Evolutionary conservation across 2,888 invertebrate species (phyloP), one percentile per base, ranked within the genome.

Genomic region (Apotomis turbidana): DNA sequence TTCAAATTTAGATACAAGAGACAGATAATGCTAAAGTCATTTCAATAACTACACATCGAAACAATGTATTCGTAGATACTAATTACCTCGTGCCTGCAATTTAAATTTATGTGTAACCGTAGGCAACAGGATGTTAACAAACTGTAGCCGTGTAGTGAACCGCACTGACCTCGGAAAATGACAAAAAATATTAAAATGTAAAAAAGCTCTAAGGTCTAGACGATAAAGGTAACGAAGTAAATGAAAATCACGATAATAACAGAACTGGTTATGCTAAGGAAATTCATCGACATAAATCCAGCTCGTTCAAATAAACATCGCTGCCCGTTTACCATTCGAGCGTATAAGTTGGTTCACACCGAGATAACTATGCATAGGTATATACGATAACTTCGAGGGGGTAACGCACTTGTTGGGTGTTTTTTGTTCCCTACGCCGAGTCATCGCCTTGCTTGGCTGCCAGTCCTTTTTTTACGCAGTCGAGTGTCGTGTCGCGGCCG

Each of bases 321-420:
- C 51, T 52, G 66, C 71, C 60, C 70, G 63, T 52, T 70, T 61
- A 71, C 67, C 57, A 68, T 71, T 71, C 61, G 57, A 71, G 67
- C 71, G 71, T 71, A 36, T 71, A 71, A 62, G 71, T 57, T 71
- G 70, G 61, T 67, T 85, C 81, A 76, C 83, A 82, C 80, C 77
- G 78, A 78, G 81, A 85, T 85, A 88, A 87, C 88, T 87, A 88
- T 87, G 79, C 41, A 41, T 41, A 41, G 41, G 41, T 41, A 41
- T 67, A 68, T 72, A 72, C 72, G 84, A 88, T 89, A 84, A 89
- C 91, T 89, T 89, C 89, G 91, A 83, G 92, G 93, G 92, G 93
- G 92, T 92, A 93, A 90, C 90, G 91, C 89, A 91, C 93, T 93
- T 92, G 90, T 91, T 80, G 80, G 76, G 79, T 77, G 81, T 81